Base-by-base conservation (phyloP, 2,113 vertebrate genomes). In the Malurus cyaneus region DNA sequence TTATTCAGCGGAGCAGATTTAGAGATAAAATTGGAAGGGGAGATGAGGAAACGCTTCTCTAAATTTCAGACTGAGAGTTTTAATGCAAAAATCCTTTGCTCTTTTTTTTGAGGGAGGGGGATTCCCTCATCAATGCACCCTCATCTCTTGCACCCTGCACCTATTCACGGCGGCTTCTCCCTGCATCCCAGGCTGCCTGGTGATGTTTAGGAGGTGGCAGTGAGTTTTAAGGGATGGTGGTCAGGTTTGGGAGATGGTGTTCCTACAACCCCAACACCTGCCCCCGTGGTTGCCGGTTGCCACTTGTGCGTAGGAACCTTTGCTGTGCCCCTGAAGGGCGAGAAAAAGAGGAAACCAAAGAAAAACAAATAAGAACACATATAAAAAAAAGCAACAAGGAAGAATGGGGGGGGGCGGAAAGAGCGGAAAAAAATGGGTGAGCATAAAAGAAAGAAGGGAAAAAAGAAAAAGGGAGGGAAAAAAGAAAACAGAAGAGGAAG, bases 271-370 rank as follows among this genome's bases (percentile, higher is more conserved):
- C 8, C 44, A 69, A 14, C 15, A 50, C 18, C 29, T 24, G 6
- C 2, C 36, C 17, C 39, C 0, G 0, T 44, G 49, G n/a, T 26
- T 70, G 25, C 26, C n/a, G 49, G n/a, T 26, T 70, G 25, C 26
- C n/a, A 57, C 18, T 18, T 28, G 31, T 2, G 2, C 25, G 39
- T 25, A 26, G 54, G 18, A 59, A 88, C 82, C 14, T 65, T 36
- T 34, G 8, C 9, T 34, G 20, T 41, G 5, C 11, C 11, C 11
- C 18, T 4, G 3, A 10, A 36, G 11, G 32, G 47, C 2, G 7
- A 42, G 11, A 14, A 84, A 60, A 76, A 39, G 8, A 44, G 9
- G 8, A 11, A 65, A 60, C 28, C 4, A 61, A 57, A 26, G 4
- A 31, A 46, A 36, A 42, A 60, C 19, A 73, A 67, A 21, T 18